Percentiles rank a stretch among this genome's conserved stretches.
phyloP scores from a whole-genome alignment of 2,797 vertebrate genomes.

The Amblyopsis hoosieri region DNA sequence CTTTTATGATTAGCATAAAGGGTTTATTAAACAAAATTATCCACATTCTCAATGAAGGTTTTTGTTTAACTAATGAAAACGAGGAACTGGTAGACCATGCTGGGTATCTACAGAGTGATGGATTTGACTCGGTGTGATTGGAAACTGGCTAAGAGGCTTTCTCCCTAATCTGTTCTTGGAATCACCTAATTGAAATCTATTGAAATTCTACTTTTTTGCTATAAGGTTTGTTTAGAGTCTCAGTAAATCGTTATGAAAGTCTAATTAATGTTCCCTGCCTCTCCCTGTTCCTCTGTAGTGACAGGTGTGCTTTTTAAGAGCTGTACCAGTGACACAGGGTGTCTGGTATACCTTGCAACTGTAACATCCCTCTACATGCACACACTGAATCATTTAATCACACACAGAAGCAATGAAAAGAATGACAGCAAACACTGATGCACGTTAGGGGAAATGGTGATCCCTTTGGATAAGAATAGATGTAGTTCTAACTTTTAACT shows the following conservation, averaged over 20 bases:
- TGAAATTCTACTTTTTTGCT: background rate
- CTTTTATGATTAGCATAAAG: too few species aligned
- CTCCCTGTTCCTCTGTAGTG: conserved; percentile 17
- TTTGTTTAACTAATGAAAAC: conserved; percentile 58
- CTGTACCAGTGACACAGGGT: too few species aligned
- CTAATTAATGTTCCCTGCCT: conserved; percentile 9
- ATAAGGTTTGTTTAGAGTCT: conserved; percentile 15
- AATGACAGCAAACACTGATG: too few species aligned
- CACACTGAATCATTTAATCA: background rate
- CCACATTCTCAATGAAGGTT: conserved; percentile 60
- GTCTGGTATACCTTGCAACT: too few species aligned
- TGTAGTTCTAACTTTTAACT: conserved; percentile 28
- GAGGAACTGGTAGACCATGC: conserved; percentile 11
- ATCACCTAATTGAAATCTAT: too few species aligned
- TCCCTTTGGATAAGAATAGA: conserved; percentile 26
- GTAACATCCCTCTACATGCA: too few species aligned
- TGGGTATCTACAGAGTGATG: conserved; percentile 47
- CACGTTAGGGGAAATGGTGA: conserved; percentile 20
- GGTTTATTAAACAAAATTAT: conserved; percentile 49
- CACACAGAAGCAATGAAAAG: background rate
- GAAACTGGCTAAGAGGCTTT: conserved; percentile 29
- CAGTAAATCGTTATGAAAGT: conserved; percentile 26
- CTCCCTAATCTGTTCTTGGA: conserved; percentile 33
- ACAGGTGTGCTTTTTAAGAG: too few species aligned
- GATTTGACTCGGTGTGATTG: conserved; percentile 39